phyloP scores from a whole-genome alignment of 2,797 vertebrate genomes.

The Lutjanus campechanus region DNA sequence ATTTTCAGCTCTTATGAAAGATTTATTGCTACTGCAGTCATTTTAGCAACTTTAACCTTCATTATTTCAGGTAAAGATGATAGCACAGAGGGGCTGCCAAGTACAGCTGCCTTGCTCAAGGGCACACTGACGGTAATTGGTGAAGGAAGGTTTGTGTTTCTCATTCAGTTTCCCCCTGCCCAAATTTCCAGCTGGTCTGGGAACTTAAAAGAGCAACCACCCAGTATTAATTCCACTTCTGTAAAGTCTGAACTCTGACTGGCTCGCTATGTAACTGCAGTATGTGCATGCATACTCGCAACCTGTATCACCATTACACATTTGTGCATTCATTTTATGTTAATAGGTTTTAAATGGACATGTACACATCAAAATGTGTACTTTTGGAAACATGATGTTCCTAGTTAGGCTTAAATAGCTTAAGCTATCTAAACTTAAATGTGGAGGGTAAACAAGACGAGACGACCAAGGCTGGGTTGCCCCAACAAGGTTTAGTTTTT shows the following conservation, averaged over 20 bases:
- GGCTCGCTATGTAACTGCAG: neutral
- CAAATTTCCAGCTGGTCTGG: conserved; percentile 64
- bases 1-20: conserved; percentile 13
- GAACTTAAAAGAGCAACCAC: conserved; percentile 59
- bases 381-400: conserved; percentile 29
- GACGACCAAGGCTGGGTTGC: neutral
- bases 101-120: conserved; percentile 61
- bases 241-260: conserved; percentile 28
- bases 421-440: no score
- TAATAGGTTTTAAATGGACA: neutral
- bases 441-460: neutral
- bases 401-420: neutral
- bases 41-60: conserved; percentile 17
- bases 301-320: conserved; percentile 10
- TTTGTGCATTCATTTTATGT: neutral
- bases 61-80: conserved; percentile 40
- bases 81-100: conserved; percentile 9
- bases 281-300: neutral
- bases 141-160: conserved; percentile 45
- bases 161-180: conserved; percentile 32
- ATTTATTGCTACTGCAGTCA: conserved; percentile 8
- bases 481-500: no score
- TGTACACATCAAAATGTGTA: neutral
- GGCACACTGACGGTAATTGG: conserved; percentile 50
- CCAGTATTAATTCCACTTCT: conserved; percentile 50